Base-by-base conservation (phyloP, 2,113 vertebrate genomes). In the Varanus salvator region DNA sequence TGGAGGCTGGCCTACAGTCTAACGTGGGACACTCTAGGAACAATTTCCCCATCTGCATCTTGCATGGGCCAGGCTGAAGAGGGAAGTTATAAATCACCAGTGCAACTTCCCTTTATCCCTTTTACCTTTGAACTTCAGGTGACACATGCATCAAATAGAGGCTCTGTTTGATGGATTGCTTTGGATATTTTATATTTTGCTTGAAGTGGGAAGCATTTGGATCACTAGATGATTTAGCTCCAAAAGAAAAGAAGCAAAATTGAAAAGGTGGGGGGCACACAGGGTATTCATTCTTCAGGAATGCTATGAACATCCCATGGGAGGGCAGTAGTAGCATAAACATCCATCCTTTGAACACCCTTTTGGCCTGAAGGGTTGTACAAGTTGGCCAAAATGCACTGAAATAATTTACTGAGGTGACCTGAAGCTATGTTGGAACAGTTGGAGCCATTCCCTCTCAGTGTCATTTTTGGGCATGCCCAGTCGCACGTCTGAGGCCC, bases 71-170 rank as follows among this genome's bases (percentile, higher is more conserved):
- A 88, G 50, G 48, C n/a, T 29, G 72, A 91, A 89, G 88, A 83
- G 90, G 83, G 88, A 60, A 77, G 44, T 84, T 50, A 6, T 2
- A 0, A 88, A 89, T 68, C 38, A 86, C 31, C 54, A 17, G 0
- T 0, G 87, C 87, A 23, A 1, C 87, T 52, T 68, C 29, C 69
- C 89, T 93, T 93, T 82, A 91, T 75, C 71, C 31, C 69, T 90
- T 93, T 93, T 84, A 90, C 78, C 72, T 48, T 78, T 91, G 80
- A 25, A 88, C 75, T 87, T 69, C 86, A 93, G 84, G 82, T 93
- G 89, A 87, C 34, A 31, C 54, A 19, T 23, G n/a, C n/a, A 80
- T 86, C 80, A 93, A 81, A 82, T 77, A 68, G 12, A 8, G 23
- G 31, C 88, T 74, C 72, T 92, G 1, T 76, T 71, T 71, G 38